Base-by-base conservation (phyloP, 2,888 invertebrate genomes). In the Melieria picta region DNA sequence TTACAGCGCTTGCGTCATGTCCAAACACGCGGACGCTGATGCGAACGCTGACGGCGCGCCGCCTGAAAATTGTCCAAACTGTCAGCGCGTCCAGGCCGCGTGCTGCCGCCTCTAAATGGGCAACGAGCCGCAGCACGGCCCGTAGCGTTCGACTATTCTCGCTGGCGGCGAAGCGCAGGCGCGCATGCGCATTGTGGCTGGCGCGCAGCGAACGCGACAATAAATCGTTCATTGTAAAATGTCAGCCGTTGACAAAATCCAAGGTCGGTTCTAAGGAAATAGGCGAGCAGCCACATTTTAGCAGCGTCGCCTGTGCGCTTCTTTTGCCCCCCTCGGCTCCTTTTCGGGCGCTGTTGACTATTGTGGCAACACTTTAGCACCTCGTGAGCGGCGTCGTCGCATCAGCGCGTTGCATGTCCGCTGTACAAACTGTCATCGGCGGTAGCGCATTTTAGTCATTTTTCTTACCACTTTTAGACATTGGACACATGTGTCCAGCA, bases 221-320 rank as follows among this genome's bases (percentile, higher is more conserved):
- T 70, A 70, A 70, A 70, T 70, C 69, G 69, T 65, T 70, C 69
- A 65, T 70, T 70, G 77, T 76, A 74, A 77, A 76, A 75, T 78
- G 78, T 78, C 77, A 78, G 74, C 75, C 76, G 76, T 77, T 78
- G 78, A 77, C 78, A 78, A 77, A 77, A 78, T 75, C 74, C 77
- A 78, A 77, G 77, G 30, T 45, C 45, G 67, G 50, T 50, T 45
- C 52, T 67, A 52, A 61, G 60, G 52, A 67, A 67, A 60, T 67
- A 30, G 30, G 30, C 30, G 30, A 30, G 30, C 30, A 30, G 30
- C 16, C 16, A 16, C 16, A 16, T 16, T 16, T 67, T 52, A 60
- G 60, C 67, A 60, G 60, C 66, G 42, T 48, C 58, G 16, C 50
- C 58, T 67, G 66, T 62, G 43, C 7, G 42, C 5, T 64, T 52